phyloP scores from a whole-genome alignment of 2,113 vertebrate species.

The Athene cunicularia region DNA sequence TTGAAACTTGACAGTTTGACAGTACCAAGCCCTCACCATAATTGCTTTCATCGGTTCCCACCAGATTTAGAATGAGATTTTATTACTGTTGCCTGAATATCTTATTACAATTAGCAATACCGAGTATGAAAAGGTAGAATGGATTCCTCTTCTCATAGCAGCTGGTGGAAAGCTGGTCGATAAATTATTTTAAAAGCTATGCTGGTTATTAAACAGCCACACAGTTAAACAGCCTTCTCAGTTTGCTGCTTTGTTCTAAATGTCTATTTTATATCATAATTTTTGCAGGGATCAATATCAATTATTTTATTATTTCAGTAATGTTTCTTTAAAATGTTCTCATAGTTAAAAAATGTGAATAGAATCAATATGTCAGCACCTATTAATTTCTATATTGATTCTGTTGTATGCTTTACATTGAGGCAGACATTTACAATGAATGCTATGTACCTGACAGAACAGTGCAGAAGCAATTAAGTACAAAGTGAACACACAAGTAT shows the following conservation, averaged over 20 bases:
- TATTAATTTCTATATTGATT: background rate
- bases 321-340: background rate
- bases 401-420: background rate
- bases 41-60: conserved; percentile 14
- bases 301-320: background rate
- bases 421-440: background rate
- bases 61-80: background rate
- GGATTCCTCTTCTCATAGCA: background rate
- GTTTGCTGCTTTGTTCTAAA: background rate
- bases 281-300: background rate
- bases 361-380: background rate
- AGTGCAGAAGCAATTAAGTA: background rate
- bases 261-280: background rate
- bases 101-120: background rate
- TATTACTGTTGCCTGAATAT: background rate
- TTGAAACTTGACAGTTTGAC: background rate
- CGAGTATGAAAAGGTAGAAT: background rate
- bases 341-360: background rate
- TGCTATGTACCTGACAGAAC: background rate
- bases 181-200: background rate
- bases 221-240: background rate
- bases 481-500: background rate
- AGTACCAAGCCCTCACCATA: background rate
- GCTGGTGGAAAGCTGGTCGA: background rate
- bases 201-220: background rate